Evolutionary conservation across 2,113 vertebrate species (phyloP).

Genomic region (Sander vitreus): DNA sequence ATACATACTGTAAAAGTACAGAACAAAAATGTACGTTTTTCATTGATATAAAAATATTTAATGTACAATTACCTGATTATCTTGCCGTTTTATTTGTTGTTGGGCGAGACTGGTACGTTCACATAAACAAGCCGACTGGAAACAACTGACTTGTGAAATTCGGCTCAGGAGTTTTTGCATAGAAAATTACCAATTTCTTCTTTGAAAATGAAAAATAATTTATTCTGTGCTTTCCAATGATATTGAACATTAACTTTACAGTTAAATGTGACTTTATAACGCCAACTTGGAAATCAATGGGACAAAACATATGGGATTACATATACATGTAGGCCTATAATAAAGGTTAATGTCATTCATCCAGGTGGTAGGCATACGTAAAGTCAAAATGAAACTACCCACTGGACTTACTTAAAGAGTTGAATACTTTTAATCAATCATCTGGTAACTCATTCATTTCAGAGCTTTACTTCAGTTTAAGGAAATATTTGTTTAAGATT

Average conservation of each 20-base stretch:
- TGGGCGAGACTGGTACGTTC: conserved; percentile 49
- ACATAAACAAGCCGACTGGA: conserved; percentile 72
- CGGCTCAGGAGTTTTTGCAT: not conserved
- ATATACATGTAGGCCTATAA: not conserved
- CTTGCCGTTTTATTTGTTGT: not conserved
- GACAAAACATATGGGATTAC: not conserved
- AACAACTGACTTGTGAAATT: conserved; percentile 27
- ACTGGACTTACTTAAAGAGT: not conserved
- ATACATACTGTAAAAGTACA: accelerated
- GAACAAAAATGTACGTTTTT: accelerated
- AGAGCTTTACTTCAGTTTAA: not conserved
- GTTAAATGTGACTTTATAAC: not conserved
- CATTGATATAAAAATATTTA: not conserved
- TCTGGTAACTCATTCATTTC: not conserved
- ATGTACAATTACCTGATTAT: conserved; percentile 29
- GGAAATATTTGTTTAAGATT: not conserved
- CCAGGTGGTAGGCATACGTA: too few species aligned
- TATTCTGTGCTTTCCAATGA: not conserved
- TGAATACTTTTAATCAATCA: not conserved
- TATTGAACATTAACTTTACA: not conserved
- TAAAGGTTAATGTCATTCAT: not conserved
- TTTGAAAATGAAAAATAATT: not conserved
- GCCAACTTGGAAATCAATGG: not conserved
- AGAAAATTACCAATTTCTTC: not conserved
- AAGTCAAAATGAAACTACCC: not conserved